Base-by-base conservation (phyloP, 2,797 vertebrate genomes). In the Sebastiscus tertius region DNA sequence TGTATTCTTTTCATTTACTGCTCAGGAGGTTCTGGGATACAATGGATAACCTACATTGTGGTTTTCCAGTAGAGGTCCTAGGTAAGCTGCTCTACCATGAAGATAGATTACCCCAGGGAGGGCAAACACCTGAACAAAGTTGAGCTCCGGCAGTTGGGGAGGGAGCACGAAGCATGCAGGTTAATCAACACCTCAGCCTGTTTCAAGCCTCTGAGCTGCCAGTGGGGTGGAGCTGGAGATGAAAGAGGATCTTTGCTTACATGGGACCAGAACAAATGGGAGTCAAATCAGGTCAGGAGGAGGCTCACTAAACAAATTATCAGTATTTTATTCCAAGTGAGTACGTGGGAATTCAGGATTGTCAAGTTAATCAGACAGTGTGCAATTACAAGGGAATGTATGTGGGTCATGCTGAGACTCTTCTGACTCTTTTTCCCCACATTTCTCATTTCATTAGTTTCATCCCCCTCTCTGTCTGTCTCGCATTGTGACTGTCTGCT, bases 371-470 rank as follows among this genome's bases (percentile, higher is more conserved):
- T 88, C 70, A 87, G 42, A 87, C 4, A 36, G 33, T 79, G 79
- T 70, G 60, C 77, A 85, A 68, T 76, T 77, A 71, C 26, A 66
- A 76, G 75, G 29, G 65, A 73, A 24, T 82, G 72, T 75, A 85
- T 82, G 61, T 89, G 80, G 85, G 81, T 88, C 89, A 90, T 26
- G 59, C 49, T 46, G 77, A 83, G 66, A 81, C 22, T 81, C 75
- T 54, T 82, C 29, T 64, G 33, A 75, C 63, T 73, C 10, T 27
- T 34, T 56, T 63, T 42, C 33, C 8, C 52, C 13, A 26, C 42
- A 52, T 81, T 77, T 82, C 64, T 89, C 72, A 65, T 92, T 87
- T 84, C 75, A 83, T 92, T 84, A 88, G 84, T 83, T 84, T 84
- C 78, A 86, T 68, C 65, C 61, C 64, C 36, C 65, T 72, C 34